Evolutionary conservation across 2,797 vertebrate species (phyloP), one percentile per base, ranked within the genome.

Genomic region (Coregonus sp.): DNA sequence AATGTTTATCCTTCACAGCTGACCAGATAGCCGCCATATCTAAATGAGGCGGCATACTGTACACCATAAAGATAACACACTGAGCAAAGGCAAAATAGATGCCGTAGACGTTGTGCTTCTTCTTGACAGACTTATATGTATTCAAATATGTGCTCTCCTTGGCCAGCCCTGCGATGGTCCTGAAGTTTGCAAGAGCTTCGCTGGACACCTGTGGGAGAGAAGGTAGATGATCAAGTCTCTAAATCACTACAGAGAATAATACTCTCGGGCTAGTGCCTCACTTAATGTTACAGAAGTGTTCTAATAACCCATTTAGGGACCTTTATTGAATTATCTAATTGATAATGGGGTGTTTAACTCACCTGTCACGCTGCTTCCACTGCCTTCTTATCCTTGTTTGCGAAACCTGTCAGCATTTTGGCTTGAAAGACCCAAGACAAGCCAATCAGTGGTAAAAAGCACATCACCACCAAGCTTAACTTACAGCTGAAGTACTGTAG

Each of bases 11-110:
- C 91, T 63, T 96, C 94, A 6, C 81, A 29, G 73, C 68, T 90
- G 70, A 95, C 95, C 82, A 96, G 86, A 83, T 92, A 88, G 20
- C 95, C 95, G 59, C 95, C 95, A n/a, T 92, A 95, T 92, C 94
- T 90, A 69, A 93, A 96, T 0, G 95, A 95, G 76, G 94, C 94
- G 18, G 95, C 95, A 71, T 91, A 25, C 25, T 25, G 25, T 25
- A 92, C 0, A 94, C 90, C 93, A 95, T 91, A 77, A 93, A 96
- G 82, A 95, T 91, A 51, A 96, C 92, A 81, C 93, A 94, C 54
- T 93, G 92, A 4, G 94, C 75, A 75, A 96, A 94, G 14, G 92
- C 93, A 25, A 95, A 95, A 70, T 88, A 94, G 66, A 95, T 40
- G 18, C 93, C 95, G n/a, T 94, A 94, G 78, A 96, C 54, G 25